These are phyloP conservation scores for Polydrusus cervinus DNA, from an alignment of 2,888 invertebrate genomes.

Conservation along the genomic window DNA sequence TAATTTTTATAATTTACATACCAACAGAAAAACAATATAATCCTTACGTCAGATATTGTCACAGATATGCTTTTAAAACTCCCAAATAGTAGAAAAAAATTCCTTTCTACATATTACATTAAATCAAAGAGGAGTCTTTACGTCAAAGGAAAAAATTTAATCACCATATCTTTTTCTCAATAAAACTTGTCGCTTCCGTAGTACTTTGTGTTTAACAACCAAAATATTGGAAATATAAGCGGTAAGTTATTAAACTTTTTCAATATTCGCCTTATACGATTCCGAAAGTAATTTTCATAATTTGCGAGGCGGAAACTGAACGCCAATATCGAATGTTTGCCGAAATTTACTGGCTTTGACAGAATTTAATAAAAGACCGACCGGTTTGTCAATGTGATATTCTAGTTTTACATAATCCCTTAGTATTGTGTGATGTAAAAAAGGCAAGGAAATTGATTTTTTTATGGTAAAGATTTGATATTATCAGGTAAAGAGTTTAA, in stretches of 20 bases:
- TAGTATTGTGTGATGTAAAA: slow-evolving; percentile 42
- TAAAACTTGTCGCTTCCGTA: slow-evolving; percentile 29
- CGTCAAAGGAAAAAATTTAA: slow-evolving; percentile 12
- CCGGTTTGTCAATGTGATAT: slow-evolving; percentile 46
- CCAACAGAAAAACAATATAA: too few species aligned
- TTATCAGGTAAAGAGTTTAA: slow-evolving; percentile 7
- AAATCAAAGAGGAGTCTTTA: neutral
- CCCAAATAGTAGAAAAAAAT: neutral
- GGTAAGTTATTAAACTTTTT: slow-evolving; percentile 50
- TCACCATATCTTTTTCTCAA: slow-evolving; percentile 25
- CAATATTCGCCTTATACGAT: slow-evolving; percentile 46
- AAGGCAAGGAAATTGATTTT: slow-evolving; percentile 36
- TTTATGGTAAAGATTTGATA: slow-evolving; percentile 30
- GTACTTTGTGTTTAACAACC: slow-evolving; percentile 44
- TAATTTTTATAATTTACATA: too few species aligned
- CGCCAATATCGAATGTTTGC: slow-evolving; percentile 41
- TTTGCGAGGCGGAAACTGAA: slow-evolving; percentile 45
- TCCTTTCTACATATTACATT: neutral
- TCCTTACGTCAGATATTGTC: too few species aligned
- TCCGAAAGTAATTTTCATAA: slow-evolving; percentile 44
- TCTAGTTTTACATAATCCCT: slow-evolving; percentile 42
- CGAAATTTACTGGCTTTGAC: slow-evolving; percentile 50
- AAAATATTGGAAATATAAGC: slow-evolving; percentile 42
- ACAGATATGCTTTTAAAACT: neutral
- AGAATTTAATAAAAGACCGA: slow-evolving; percentile 50